Base-by-base conservation (phyloP, 2,888 invertebrate species). In the Nebria salina region DNA sequence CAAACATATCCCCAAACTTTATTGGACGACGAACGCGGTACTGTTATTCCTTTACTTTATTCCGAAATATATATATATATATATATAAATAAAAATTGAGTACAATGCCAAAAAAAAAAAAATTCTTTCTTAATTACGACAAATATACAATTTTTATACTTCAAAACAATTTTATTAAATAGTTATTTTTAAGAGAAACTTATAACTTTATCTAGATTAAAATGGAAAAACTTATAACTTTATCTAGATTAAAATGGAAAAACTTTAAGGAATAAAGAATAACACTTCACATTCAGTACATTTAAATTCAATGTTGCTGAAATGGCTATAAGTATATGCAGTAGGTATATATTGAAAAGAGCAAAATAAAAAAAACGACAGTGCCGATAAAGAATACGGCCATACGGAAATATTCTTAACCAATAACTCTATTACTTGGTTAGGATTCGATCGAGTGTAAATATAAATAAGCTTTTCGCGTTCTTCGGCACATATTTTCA, bases 361-460 rank as follows among this genome's bases (percentile, higher is more conserved):
- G 8, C 13, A 13, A 54, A 54, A 54, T 6, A 13, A 8, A 34
- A 34, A 34, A 34, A 34, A 34, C 2, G 34, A 5, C 34, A 34
- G 4, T 6, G 7, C 41, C 73, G 72, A 25, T 41, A 25, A 72
- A 25, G 72, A 73, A 78, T n/a, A 74, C 78, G 78, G 7, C 4
- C 2, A 13, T 13, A 54, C 54, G 54, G 78, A 78, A 78, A 74
- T 74, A 78, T 78, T 54, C 72, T 65, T 78, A 74, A 78, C 78
- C 78, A 78, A 78, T 78, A 78, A 78, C 78, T 78, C 65, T 74
- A 78, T 78, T 74, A 78, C 77, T 26, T 34, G 72, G 26, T 25
- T 26, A 73, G 73, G 74, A 74, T 65, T 78, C 78, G 78, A 78
- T 78, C 78, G 78, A 78, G 78, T 78, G 78, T 78, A 78, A 78